A percentile compares a stretch with the other conserved stretches of the same genome.
phyloP scores from a whole-genome alignment of 2,797 vertebrate genomes.

The Aphelocoma californica region DNA sequence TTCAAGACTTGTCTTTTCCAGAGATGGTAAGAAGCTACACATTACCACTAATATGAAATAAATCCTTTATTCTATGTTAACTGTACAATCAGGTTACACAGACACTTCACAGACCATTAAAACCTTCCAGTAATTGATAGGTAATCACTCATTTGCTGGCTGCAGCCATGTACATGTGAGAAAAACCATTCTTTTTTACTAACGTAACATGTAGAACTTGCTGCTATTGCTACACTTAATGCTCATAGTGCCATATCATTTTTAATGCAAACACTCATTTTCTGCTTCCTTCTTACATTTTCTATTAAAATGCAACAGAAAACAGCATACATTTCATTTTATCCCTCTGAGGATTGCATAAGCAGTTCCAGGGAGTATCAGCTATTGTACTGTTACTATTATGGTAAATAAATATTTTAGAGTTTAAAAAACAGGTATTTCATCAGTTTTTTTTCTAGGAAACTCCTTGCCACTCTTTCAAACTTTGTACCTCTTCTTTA shows the following conservation, averaged over 20 bases:
- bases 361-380: slow-evolving; percentile 62
- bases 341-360: slow-evolving; percentile 61
- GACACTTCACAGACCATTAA: slow-evolving; percentile 77
- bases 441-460: neutral
- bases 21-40: neutral
- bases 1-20: slow-evolving; percentile 32
- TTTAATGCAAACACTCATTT: slow-evolving; percentile 77
- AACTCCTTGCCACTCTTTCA: slow-evolving; percentile 28
- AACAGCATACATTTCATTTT: slow-evolving; percentile 63
- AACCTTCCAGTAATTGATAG: slow-evolving; percentile 74
- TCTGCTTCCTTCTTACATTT: slow-evolving; percentile 66
- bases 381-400: slow-evolving; percentile 68
- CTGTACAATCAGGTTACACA: slow-evolving; percentile 59
- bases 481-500: slow-evolving; percentile 64
- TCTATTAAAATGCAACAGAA: slow-evolving; percentile 72
- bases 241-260: slow-evolving; percentile 62
- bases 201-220: slow-evolving; percentile 73
- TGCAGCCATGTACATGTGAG: slow-evolving; percentile 64
- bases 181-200: slow-evolving; percentile 73
- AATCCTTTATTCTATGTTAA: slow-evolving; percentile 66
- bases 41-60: slow-evolving; percentile 47
- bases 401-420: slow-evolving; percentile 72
- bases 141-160: slow-evolving; percentile 77
- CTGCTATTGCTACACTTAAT: slow-evolving; percentile 72
- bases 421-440: slow-evolving; percentile 64